These are phyloP conservation scores for Corythornis leucogaster DNA, from an alignment of 2,797 vertebrate genomes.

Conservation along the genomic window DNA sequence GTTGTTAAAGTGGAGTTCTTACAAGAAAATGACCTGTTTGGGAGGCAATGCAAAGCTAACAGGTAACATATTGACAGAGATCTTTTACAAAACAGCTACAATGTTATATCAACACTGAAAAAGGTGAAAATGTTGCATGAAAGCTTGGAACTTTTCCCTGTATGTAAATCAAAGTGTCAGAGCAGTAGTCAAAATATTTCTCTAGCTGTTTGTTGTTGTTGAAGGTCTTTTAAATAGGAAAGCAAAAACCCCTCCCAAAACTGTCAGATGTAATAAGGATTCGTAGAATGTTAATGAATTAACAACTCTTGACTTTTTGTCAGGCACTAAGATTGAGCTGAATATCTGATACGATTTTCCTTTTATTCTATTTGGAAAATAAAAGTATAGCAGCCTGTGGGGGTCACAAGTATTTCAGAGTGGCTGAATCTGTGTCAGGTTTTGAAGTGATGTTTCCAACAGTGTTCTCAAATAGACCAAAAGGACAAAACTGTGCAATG, in stretches of 20 bases:
- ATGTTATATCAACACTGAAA: background rate
- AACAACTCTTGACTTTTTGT: conserved; percentile 19
- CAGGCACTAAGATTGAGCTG: background rate
- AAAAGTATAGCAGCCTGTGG: background rate
- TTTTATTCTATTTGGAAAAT: background rate
- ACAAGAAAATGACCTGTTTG: background rate
- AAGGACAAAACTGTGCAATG: background rate
- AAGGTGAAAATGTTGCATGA: background rate
- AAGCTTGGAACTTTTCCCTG: background rate
- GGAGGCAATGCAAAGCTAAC: fast-evolving
- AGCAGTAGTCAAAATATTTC: background rate
- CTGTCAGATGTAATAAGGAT: conserved; percentile 1
- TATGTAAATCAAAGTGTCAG: background rate
- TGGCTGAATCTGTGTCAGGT: background rate
- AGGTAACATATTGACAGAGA: background rate
- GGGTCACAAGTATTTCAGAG: background rate
- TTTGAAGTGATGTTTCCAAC: background rate
- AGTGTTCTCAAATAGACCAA: background rate
- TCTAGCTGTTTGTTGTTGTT: background rate
- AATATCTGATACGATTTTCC: background rate
- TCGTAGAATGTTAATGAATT: conserved; percentile 42
- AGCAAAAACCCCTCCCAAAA: background rate
- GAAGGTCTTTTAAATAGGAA: conserved; percentile 27
- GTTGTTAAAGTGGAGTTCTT: background rate
- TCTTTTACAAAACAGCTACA: background rate